phyloP scores from a whole-genome alignment of 2,888 invertebrate genomes.

The Orthosia cruda region DNA sequence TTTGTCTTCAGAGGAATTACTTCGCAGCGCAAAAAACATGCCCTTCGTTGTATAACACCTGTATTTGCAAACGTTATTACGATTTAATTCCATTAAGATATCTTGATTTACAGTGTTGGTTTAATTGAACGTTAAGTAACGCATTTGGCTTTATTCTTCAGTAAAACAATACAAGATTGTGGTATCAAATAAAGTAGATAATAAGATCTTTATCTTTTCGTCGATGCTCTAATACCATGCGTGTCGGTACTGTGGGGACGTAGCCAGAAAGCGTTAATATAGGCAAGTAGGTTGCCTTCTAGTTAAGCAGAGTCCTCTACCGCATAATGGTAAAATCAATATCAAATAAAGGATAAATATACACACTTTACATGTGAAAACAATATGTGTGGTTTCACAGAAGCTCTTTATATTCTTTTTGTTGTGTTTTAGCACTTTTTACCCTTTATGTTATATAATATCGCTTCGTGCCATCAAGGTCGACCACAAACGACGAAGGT shows the following conservation, averaged over 20 bases:
- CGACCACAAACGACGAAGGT: not conserved
- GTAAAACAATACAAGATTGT: not conserved
- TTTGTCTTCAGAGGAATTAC: constrained; percentile 24
- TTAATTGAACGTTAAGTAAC: too few species aligned
- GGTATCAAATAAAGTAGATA: not conserved
- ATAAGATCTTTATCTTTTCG: not conserved
- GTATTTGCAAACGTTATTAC: not conserved
- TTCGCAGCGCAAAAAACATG: not conserved
- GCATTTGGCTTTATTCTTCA: constrained; percentile 3
- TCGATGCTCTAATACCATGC: not conserved
- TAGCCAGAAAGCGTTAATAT: too few species aligned
- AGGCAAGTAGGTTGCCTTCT: too few species aligned
- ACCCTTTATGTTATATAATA: constrained; percentile 9
- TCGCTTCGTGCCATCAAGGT: constrained; percentile 26
- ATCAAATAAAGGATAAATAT: constrained; percentile 22
- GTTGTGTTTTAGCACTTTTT: not conserved
- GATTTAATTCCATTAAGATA: not conserved
- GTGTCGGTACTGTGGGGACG: too few species aligned
- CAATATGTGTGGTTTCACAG: constrained; percentile 11
- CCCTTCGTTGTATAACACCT: not conserved
- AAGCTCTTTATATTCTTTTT: constrained; percentile 8
- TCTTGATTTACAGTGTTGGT: not conserved
- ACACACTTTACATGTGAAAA: not conserved
- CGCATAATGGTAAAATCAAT: constrained; percentile 7
- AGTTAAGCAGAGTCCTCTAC: too few species aligned